Percentiles rank a stretch among this genome's conserved stretches.
Conservation (phyloP, 2,888 invertebrate species). For the Mythimna pallens region DNA sequence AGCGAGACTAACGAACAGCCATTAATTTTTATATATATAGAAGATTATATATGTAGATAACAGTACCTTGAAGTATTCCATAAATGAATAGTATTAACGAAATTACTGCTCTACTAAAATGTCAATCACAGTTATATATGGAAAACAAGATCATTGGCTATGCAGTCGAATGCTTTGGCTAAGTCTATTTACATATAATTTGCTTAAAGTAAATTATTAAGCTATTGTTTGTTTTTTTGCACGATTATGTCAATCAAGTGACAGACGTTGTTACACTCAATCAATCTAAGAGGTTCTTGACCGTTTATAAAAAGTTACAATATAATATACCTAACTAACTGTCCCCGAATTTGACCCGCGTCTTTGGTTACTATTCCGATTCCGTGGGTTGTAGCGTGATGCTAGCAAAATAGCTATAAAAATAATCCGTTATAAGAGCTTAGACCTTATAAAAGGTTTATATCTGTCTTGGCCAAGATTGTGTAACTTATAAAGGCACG, state of each 20-base stretch:
- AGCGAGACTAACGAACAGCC: no score
- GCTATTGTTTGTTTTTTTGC: conserved; percentile 9
- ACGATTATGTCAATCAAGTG: not conserved
- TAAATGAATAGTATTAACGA: not conserved
- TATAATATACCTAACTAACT: not conserved
- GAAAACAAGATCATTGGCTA: not conserved
- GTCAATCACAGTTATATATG: not conserved
- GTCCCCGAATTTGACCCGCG: not conserved
- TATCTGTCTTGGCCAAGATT: no score
- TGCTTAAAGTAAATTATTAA: conserved; percentile 6
- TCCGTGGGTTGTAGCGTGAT: no score
- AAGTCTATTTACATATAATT: not conserved
- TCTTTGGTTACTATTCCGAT: no score
- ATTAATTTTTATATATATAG: no score
- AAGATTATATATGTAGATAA: no score
- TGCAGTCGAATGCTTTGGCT: conserved; percentile 13
- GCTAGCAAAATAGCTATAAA: no score
- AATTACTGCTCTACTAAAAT: not conserved
- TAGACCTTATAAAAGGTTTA: no score
- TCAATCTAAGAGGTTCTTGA: conserved; percentile 7
- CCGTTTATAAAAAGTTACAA: not conserved
- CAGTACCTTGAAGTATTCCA: no score
- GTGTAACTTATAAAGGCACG: no score
- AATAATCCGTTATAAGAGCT: no score
- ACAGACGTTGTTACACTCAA: not conserved